Evolutionary conservation across 2,113 vertebrate species (phyloP), one percentile per base, ranked within the genome.

Genomic region (Philantomba maxwellii): DNA sequence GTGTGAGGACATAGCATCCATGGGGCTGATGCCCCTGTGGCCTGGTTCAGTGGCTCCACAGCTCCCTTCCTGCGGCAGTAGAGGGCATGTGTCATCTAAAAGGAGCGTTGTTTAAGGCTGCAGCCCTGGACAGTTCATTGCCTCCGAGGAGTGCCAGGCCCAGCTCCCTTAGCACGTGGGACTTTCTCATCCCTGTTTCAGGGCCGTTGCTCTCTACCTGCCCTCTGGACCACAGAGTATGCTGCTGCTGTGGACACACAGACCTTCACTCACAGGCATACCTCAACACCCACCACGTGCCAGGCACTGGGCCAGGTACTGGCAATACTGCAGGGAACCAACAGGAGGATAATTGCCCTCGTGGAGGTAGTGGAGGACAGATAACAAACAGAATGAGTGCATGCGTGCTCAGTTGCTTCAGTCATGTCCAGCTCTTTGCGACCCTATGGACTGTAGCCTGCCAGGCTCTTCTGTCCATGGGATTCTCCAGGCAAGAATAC

Each of bases 1-100:
- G 62, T 5, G 28, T 3, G 14, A 1, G 28, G 23, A 78, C 57
- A 1, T 2, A 77, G 73, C 9, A 0, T 2, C 19, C 5, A 28
- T 0, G 6, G 0, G 5, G 82, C 36, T 36, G 1, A 55, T 11
- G 53, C 13, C 14, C 4, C 9, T 1, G 21, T 1, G 14, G n/a
- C 7, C 3, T 36, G 5, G 4, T 45, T 7, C 47, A 17, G 45
- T 2, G 7, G 17, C 51, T 36, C 2, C 86, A 0, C 5, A 3
- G 45, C 0, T 5, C 26, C 13, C 33, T 58, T 51, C 58, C 60
- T 60, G 6, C 0, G 0, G 12, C 15, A 6, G n/a, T 10, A 9
- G 23, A 45, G 43, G 6, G n/a, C 25, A 14, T 0, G 25, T 0
- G 4, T 1, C 30, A 2, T 30, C 21, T 33, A 51, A 80, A 30